Percentiles rank a stretch among this genome's conserved stretches.
These are phyloP conservation scores for Araneus ventricosus DNA, from an alignment of 1,140 invertebrate genomes.

Conservation along the genomic window DNA sequence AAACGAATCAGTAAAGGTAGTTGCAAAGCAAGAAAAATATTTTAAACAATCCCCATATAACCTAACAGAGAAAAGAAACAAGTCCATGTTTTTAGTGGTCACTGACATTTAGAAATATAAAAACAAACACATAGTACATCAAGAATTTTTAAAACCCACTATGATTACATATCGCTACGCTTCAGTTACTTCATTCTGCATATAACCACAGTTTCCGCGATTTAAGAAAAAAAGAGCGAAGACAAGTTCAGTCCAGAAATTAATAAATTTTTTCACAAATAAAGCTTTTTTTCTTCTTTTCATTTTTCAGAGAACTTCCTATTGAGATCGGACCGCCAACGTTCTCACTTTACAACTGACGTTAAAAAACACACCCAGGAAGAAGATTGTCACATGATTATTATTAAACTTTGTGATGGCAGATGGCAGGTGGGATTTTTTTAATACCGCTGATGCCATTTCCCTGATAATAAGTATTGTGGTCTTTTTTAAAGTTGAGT, in stretches of 20 bases:
- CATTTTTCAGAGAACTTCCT: neutral
- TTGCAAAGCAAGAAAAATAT: too few species aligned
- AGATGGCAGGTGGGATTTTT: neutral
- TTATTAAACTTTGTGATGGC: neutral
- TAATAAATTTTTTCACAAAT: neutral
- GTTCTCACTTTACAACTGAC: neutral
- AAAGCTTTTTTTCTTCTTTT: neutral
- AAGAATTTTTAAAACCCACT: neutral
- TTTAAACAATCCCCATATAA: too few species aligned
- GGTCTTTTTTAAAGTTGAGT: neutral
- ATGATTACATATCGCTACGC: slow-evolving; percentile 16
- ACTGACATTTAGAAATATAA: neutral
- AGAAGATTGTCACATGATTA: neutral
- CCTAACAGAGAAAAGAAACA: too few species aligned
- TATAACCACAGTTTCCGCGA: neutral
- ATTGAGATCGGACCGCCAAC: neutral
- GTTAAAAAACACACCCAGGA: neutral
- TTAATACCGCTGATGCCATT: neutral
- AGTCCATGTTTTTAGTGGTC: too few species aligned
- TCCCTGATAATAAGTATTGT: neutral
- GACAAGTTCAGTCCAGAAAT: neutral
- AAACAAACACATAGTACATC: neutral
- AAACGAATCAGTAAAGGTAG: too few species aligned
- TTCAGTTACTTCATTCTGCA: neutral
- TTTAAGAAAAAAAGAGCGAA: too few species aligned